Conservation (phyloP, 2,113 vertebrate genomes). For the Probosciger aterrimus region DNA sequence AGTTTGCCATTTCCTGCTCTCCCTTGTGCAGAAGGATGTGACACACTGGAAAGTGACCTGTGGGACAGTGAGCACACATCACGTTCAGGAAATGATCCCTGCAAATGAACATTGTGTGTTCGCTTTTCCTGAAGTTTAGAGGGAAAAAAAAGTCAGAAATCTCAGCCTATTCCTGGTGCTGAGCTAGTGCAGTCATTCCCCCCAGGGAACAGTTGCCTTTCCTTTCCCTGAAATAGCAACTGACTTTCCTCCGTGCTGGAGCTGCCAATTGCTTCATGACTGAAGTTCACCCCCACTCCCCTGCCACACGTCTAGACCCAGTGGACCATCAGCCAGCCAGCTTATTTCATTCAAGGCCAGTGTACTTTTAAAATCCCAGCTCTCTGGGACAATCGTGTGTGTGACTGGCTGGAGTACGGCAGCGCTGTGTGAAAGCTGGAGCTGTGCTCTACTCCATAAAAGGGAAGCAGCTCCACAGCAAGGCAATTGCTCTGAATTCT, state of each 20-base stretch:
- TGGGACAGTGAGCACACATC: conserved; percentile 58
- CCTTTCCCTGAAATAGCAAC: conserved; percentile 73
- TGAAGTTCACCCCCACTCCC: not conserved
- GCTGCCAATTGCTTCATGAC: not conserved
- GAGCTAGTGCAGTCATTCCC: conserved; percentile 67
- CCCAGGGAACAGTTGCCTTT: conserved; percentile 64
- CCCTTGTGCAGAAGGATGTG: conserved; percentile 75
- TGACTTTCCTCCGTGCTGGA: conserved; percentile 60
- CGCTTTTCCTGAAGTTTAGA: conserved; percentile 64
- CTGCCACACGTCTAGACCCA: not conserved
- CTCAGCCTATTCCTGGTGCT: conserved; percentile 62
- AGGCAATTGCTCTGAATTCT: not conserved
- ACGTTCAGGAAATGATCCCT: conserved; percentile 69
- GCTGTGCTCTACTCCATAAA: not conserved
- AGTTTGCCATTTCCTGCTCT: conserved; percentile 75
- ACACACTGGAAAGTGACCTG: conserved; percentile 76
- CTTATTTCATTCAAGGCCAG: not conserved
- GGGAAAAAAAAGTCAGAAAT: not conserved
- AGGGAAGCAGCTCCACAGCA: not conserved
- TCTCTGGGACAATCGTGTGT: not conserved
- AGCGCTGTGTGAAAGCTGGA: not conserved
- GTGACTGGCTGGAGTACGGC: not conserved
- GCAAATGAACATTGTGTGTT: conserved; percentile 73
- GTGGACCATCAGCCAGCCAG: not conserved
- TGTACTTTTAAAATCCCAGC: conserved; percentile 36